These are phyloP conservation scores for Borostomias antarcticus DNA, from an alignment of 2,797 vertebrate species.

Conservation along the genomic window DNA sequence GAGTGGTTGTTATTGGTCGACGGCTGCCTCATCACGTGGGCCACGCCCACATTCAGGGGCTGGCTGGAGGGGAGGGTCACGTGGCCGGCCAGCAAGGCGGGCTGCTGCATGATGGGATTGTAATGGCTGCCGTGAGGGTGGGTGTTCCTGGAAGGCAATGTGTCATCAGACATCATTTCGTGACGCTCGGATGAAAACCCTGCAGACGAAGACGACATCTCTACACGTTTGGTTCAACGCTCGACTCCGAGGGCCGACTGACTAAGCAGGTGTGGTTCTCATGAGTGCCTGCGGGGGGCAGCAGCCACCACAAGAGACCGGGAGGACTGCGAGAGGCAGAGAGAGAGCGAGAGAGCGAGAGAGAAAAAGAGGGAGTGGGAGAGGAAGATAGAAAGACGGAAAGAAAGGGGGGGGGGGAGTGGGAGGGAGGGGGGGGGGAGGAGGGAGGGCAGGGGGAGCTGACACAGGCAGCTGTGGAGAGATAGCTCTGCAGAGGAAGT, in stretches of 20 bases:
- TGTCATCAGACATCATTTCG: constrained; percentile 2
- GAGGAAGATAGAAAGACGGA: background rate
- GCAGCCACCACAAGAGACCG: constrained; percentile 50
- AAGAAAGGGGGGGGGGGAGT: constrained; percentile 24
- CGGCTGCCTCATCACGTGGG: constrained; percentile 97
- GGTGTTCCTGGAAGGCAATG: constrained; percentile 81
- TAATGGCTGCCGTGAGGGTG: constrained; percentile 95
- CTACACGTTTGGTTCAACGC: no score
- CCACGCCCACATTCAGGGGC: constrained; percentile 95
- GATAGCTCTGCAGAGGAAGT: constrained; percentile 81
- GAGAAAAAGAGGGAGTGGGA: constrained; percentile 1
- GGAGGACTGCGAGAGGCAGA: background rate
- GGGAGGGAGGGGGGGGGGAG: background rate
- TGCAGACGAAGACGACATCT: background rate
- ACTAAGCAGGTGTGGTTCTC: constrained; percentile 32
- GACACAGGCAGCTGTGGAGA: constrained; percentile 71
- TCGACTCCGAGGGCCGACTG: background rate
- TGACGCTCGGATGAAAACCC: background rate
- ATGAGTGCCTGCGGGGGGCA: constrained; percentile 69
- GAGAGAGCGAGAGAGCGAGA: constrained; percentile 9
- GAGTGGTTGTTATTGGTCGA: constrained; percentile 81
- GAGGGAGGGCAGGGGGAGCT: constrained; percentile 62
- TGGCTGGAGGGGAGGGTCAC: constrained; percentile 93
- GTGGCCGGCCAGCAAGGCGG: constrained; percentile 89
- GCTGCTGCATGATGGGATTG: constrained; percentile 99